Conservation (phyloP, 2,888 invertebrate genomes). For the Acanthosoma haemorrhoidale region DNA sequence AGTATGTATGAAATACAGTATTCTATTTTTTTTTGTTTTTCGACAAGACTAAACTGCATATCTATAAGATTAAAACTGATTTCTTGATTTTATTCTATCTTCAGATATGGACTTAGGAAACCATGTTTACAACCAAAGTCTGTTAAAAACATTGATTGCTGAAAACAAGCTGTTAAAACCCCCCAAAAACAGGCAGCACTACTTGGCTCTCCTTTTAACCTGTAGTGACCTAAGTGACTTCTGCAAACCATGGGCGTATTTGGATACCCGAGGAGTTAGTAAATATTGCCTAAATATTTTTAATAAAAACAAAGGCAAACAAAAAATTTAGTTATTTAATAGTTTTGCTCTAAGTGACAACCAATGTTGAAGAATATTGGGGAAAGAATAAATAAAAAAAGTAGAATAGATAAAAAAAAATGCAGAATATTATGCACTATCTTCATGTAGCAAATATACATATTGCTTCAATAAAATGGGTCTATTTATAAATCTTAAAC, state of each 20-base stretch:
- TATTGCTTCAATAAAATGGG: too few species aligned
- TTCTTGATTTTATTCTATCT: neutral
- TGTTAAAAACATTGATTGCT: neutral
- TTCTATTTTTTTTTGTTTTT: neutral
- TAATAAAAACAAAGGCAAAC: neutral
- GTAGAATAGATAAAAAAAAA: too few species aligned
- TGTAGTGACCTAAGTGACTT: conserved; percentile 33
- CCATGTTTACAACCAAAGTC: neutral
- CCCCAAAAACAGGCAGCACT: neutral
- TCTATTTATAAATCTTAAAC: too few species aligned
- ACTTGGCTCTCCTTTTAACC: conserved; percentile 25
- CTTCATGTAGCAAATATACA: too few species aligned
- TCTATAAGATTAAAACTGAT: neutral
- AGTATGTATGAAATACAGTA: neutral
- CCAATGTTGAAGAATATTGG: neutral
- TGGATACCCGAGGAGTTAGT: conserved; percentile 27
- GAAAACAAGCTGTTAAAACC: neutral
- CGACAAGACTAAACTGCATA: too few species aligned
- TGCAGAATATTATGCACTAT: too few species aligned
- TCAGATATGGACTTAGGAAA: conserved; percentile 16
- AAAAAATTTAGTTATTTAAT: neutral
- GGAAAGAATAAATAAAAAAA: too few species aligned
- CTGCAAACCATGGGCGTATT: conserved; percentile 30
- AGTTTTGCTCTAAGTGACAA: neutral
- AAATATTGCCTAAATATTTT: neutral